Evolutionary conservation across 2,888 invertebrate genomes (phyloP).

Genomic region (Hypomecis atomaria): DNA sequence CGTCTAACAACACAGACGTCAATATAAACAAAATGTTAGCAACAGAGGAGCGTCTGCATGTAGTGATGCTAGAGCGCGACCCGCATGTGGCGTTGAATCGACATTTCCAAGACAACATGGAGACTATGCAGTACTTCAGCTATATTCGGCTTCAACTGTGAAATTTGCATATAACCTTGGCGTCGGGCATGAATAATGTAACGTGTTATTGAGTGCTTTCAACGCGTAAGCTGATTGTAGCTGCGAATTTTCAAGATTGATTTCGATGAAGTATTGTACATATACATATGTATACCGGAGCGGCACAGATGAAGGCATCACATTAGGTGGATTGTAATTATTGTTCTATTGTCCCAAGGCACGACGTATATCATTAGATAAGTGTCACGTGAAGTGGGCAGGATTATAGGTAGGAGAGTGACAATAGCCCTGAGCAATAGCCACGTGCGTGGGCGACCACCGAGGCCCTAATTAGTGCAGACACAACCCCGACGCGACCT

Average conservation of each 20-base stretch:
- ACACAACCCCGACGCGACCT: slow-evolving; percentile 79
- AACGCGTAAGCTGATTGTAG: slow-evolving; percentile 41
- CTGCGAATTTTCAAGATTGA: slow-evolving; percentile 24
- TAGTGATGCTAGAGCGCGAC: slow-evolving; percentile 43
- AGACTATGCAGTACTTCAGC: slow-evolving; percentile 37
- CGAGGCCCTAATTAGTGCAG: slow-evolving; percentile 74
- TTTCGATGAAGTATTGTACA: slow-evolving; percentile 4
- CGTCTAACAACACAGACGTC: slow-evolving; percentile 53
- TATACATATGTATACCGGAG: neutral
- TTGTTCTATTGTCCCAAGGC: slow-evolving; percentile 33
- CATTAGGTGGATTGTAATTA: slow-evolving; percentile 27
- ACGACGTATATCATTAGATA: slow-evolving; percentile 35
- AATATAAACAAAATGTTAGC: slow-evolving; percentile 55
- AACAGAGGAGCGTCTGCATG: slow-evolving; percentile 45
- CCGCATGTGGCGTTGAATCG: slow-evolving; percentile 32
- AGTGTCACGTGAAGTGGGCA: slow-evolving; percentile 45
- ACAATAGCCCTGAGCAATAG: slow-evolving; percentile 60
- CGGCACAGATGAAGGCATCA: slow-evolving; percentile 10
- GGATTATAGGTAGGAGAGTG: slow-evolving; percentile 54
- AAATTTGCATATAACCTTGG: slow-evolving; percentile 69
- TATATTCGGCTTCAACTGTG: slow-evolving; percentile 44
- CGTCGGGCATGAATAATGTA: slow-evolving; percentile 60
- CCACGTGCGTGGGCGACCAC: slow-evolving; percentile 75
- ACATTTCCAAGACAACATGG: slow-evolving; percentile 41
- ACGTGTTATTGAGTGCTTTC: slow-evolving; percentile 62